Evolutionary conservation across 2,113 vertebrate species (phyloP), one percentile per base, ranked within the genome.

Genomic region (Aphyosemion australe): DNA sequence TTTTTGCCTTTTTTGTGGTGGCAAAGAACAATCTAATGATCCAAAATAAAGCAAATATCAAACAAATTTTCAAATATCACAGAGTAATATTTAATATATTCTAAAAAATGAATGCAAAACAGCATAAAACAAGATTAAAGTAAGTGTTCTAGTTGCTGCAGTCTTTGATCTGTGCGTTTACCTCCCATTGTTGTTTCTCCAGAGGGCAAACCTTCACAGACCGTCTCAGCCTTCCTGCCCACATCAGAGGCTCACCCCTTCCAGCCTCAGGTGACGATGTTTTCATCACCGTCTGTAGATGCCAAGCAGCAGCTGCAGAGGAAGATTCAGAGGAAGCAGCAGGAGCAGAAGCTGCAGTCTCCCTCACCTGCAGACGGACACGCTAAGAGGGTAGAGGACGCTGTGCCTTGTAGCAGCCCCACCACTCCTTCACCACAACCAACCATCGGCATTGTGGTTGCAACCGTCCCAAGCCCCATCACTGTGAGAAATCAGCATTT

Each of bases 251-350:
- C 94, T 87, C 93, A 95, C 84, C 93, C 95, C 56, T 98, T 97
- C 90, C 97, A 98, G 89, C 95, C 96, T 0, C 96, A 99, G 80
- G 91, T 92, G 65, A 94, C 95, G 76, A 95, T 94, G 42, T 83
- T 99, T 88, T 90, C 94, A 9, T 97, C 95, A 10, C 96, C 96
- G 14, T 91, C 92, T 32, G 85, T 98, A 12, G 97, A 99, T 76
- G 97, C 97, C 62, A 99, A 99, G 85, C 97, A 99, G 89, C 97
- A 99, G 76, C 93, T 99, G 72, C 97, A 99, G 84, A 94, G 96
- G 51, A 99, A 99, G 89, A 98, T 99, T 82, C 97, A 99, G 88
- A 97, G 96, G 89, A 99, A 97, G 84, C 97, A 99, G 78, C 97
- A 99, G 59, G 97, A 99, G 76, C 95, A 98, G 90, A 99, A 98